Evolutionary conservation across 2,888 invertebrate genomes (phyloP), one percentile per base, ranked within the genome.

Genomic region (Aleiodes alternator): DNA sequence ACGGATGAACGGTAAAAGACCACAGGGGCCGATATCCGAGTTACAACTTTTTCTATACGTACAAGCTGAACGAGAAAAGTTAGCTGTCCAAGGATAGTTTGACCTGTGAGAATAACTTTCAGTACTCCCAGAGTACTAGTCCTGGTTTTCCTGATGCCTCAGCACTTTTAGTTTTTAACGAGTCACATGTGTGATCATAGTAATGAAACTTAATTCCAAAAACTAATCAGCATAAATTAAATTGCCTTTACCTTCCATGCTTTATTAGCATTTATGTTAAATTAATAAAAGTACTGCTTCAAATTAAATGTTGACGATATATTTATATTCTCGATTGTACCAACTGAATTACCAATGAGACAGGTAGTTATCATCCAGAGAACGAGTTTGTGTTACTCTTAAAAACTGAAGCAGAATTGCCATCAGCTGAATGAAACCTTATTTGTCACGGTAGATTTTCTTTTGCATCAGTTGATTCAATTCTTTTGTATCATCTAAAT

Each of bases 391-490:
- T 11, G 43, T 78, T 51, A 16, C 75, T 51, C 76, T 53, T 70
- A 78, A 81, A 80, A 80, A 80, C 79, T 78, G 77, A 74, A 76
- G 73, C 66, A 64, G 56, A 61, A 55, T 34, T 23, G 23, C 61
- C 53, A 43, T 73, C 51, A 31, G 64, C 59, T 61, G 43, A 43
- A 43, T 61, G 43, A 43, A 43, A 16, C 64, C 64, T 64, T 64
- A 64, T 64, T 43, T 64, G 64, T 48, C 48, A 16, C 64, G 43
- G 64, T 14, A 4, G 64, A 29, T 43, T 16, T 48, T 69, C 34
- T 56, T 23, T 48, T 59, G 57, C 73, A 2, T 61, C 53, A 72
- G 57, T 69, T 68, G 68, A 74, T 75, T 59, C 69, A 43, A 43
- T 61, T 69, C 78, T n/a, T 23, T 56, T 23, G 34, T n/a, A 43